A percentile compares a stretch with the other conserved stretches of the same genome.
phyloP scores from a whole-genome alignment of 2,888 invertebrate genomes.

The Xylota segnis region DNA sequence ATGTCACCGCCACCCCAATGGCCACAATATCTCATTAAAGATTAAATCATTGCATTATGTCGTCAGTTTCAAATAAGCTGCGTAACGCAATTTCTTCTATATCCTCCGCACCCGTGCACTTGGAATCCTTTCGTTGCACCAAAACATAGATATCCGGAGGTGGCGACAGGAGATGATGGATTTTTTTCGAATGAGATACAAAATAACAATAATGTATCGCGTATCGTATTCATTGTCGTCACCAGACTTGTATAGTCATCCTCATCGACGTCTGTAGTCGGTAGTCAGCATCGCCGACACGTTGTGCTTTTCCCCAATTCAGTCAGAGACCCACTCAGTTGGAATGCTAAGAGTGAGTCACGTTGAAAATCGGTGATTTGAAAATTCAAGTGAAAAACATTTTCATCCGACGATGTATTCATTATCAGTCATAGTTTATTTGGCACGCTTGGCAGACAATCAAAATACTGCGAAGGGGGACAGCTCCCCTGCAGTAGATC shows the following conservation, averaged over 20 bases:
- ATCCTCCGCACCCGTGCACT: not conserved
- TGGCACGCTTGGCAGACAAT: slow-evolving; percentile 42
- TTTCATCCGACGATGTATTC: slow-evolving; percentile 30
- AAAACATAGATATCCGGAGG: slow-evolving; percentile 11
- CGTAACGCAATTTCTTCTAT: slow-evolving; percentile 5
- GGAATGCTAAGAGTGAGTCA: slow-evolving; percentile 30
- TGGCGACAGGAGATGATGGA: slow-evolving; percentile 6
- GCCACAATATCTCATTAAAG: slow-evolving; percentile 65
- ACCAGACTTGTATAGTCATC: slow-evolving; percentile 15
- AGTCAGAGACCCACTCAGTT: slow-evolving; percentile 1
- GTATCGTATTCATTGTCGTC: slow-evolving; percentile 20
- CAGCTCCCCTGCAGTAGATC: not conserved
- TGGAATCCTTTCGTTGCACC: slow-evolving; percentile 4
- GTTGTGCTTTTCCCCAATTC: slow-evolving; percentile 14
- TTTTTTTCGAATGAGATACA: slow-evolving; percentile 17
- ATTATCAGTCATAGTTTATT: slow-evolving; percentile 33
- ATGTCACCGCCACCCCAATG: slow-evolving; percentile 12
- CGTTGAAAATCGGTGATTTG: slow-evolving; percentile 24
- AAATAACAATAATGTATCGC: slow-evolving; percentile 1
- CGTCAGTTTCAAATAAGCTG: slow-evolving; percentile 26
- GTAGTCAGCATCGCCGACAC: slow-evolving; percentile 16
- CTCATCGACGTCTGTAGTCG: slow-evolving; percentile 28
- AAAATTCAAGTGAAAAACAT: slow-evolving; percentile 30
- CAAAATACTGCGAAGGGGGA: slow-evolving; percentile 31
- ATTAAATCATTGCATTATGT: slow-evolving; percentile 58